These are phyloP conservation scores for Folsomia candida DNA, from an alignment of 2,888 invertebrate species.

Conservation along the genomic window DNA sequence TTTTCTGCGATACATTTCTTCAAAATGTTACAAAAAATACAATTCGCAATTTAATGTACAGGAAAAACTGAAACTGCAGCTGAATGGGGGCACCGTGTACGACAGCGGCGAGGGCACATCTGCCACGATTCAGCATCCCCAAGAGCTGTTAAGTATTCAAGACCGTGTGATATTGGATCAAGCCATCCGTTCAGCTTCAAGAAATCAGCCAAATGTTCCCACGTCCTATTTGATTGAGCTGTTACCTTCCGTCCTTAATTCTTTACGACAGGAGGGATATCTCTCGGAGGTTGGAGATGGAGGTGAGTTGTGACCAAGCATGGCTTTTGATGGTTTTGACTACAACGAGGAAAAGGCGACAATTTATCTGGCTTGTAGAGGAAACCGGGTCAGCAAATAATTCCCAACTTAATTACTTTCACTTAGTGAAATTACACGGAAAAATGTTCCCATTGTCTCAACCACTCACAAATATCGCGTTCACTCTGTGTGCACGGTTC, in stretches of 20 bases:
- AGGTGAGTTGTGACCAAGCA: no score
- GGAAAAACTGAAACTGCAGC: slow-evolving; percentile 27
- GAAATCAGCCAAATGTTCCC: slow-evolving; percentile 15
- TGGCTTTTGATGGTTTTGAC: neutral
- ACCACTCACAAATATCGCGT: no score
- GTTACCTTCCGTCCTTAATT: slow-evolving; percentile 47
- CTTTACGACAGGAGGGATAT: slow-evolving; percentile 47
- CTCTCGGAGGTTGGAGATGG: slow-evolving; percentile 36
- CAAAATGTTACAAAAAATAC: no score
- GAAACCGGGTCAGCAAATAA: no score
- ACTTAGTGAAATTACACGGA: no score
- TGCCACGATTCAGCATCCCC: neutral
- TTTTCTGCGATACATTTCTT: no score
- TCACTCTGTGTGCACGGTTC: no score
- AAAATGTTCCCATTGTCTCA: no score
- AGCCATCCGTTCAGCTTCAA: neutral
- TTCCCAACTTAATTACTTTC: no score
- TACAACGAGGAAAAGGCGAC: no score
- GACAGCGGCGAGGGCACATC: neutral
- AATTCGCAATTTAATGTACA: no score
- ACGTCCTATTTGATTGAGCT: slow-evolving; percentile 45
- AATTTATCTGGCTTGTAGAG: no score
- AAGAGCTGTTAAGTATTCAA: neutral
- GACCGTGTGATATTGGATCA: slow-evolving; percentile 4
- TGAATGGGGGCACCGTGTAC: neutral